Percentiles rank a stretch among this genome's conserved stretches.
phyloP scores from a whole-genome alignment of 2,113 vertebrate species.

The Pterocles gutturalis region DNA sequence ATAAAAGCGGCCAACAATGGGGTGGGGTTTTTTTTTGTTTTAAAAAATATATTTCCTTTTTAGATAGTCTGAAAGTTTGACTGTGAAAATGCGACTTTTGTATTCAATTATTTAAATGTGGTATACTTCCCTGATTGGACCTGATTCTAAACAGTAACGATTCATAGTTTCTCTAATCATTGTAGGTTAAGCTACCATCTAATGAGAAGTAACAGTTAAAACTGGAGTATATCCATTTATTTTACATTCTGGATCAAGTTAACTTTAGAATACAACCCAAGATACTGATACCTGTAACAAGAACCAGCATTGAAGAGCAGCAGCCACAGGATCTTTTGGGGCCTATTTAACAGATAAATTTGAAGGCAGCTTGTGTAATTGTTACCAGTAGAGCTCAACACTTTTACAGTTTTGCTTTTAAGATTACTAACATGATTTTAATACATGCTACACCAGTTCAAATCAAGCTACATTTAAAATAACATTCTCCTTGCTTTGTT shows the following conservation, averaged over 20 bases:
- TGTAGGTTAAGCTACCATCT: neutral
- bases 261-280: neutral
- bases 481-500: neutral
- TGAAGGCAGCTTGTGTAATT: neutral
- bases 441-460: accelerated
- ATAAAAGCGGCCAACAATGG: neutral
- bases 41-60: neutral
- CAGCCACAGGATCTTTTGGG: neutral
- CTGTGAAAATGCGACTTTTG: neutral
- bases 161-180: neutral
- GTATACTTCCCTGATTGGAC: neutral
- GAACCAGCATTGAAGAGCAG: neutral
- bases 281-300: neutral
- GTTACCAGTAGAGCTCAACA: neutral
- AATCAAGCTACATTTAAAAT: neutral
- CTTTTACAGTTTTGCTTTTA: neutral
- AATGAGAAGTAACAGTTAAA: neutral
- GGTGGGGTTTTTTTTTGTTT: accelerated
- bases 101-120: neutral
- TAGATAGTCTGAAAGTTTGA: neutral
- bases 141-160: neutral
- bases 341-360: neutral
- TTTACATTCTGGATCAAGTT: neutral
- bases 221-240: neutral
- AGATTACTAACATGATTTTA: neutral